Percentiles rank a stretch among this genome's conserved stretches.
phyloP scores from a whole-genome alignment of 2,797 vertebrate species.

The Semotilus atromaculatus region DNA sequence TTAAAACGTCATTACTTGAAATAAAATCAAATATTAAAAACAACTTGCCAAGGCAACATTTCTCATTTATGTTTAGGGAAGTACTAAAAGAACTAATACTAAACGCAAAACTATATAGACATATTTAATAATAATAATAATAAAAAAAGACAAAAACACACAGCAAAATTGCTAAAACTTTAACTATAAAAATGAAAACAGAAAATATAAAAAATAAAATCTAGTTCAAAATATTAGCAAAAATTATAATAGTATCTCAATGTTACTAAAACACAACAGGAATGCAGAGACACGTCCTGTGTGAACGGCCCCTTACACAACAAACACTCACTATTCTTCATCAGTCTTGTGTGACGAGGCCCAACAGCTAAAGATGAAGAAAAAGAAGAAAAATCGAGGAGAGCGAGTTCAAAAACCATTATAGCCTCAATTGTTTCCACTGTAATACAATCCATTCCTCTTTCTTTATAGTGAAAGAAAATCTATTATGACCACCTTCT shows the following conservation, averaged over 20 bases:
- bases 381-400: constrained; percentile 29
- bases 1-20: not conserved
- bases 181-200: not conserved
- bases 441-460: constrained; percentile 60
- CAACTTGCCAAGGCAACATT: not conserved
- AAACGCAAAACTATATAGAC: not conserved
- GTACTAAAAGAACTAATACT: not conserved
- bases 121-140: not conserved
- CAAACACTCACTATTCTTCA: constrained; percentile 30
- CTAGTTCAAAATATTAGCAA: not conserved
- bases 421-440: constrained; percentile 57
- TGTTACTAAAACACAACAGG: not conserved
- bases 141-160: not conserved
- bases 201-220: not conserved
- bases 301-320: not conserved
- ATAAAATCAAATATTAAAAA: not conserved
- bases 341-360: constrained; percentile 33
- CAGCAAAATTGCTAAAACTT: not conserved
- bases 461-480: constrained; percentile 49
- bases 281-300: not conserved
- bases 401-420: constrained; percentile 53
- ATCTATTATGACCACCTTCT: constrained; percentile 49
- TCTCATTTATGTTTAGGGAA: not conserved
- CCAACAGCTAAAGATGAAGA: constrained; percentile 5
- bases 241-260: not conserved